These are phyloP conservation scores for Cylloceria caligata DNA, from an alignment of 2,888 invertebrate genomes.

Conservation along the genomic window DNA sequence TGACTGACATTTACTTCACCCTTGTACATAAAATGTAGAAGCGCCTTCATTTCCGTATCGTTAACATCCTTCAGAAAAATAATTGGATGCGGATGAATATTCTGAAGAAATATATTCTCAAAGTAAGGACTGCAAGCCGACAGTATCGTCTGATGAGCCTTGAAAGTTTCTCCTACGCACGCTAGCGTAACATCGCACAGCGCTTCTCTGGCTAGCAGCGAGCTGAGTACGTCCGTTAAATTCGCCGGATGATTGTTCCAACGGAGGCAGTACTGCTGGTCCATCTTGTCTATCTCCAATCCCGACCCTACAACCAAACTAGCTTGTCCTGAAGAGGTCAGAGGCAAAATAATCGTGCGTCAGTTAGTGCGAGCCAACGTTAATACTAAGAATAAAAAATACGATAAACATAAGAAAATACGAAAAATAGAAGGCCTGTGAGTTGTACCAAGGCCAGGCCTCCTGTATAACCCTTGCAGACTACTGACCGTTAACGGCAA, in stretches of 20 bases:
- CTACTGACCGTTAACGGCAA: slow-evolving; percentile 25
- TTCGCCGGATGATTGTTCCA: slow-evolving; percentile 98
- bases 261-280: slow-evolving; percentile 96
- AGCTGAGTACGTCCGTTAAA: slow-evolving; percentile 95
- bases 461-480: no score
- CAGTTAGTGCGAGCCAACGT: no score
- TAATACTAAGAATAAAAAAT: no score
- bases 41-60: slow-evolving; percentile 94
- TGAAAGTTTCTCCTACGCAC: slow-evolving; percentile 95
- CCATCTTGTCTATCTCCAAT: slow-evolving; percentile 86
- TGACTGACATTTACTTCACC: slow-evolving; percentile 96
- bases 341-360: no score
- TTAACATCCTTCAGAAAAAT: slow-evolving; percentile 97
- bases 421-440: no score
- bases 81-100: slow-evolving; percentile 95
- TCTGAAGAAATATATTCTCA: slow-evolving; percentile 95
- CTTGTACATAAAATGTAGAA: slow-evolving; percentile 97
- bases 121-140: slow-evolving; percentile 98
- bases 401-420: no score
- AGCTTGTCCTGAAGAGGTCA: slow-evolving; percentile 76
- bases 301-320: slow-evolving; percentile 82
- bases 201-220: slow-evolving; percentile 94
- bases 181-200: slow-evolving; percentile 97
- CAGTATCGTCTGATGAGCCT: slow-evolving; percentile 97
- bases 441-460: no score